Percentiles rank a stretch among this genome's conserved stretches.
Evolutionary conservation across 2,888 invertebrate species (phyloP).

Genomic region (Diaprepes abbreviatus): DNA sequence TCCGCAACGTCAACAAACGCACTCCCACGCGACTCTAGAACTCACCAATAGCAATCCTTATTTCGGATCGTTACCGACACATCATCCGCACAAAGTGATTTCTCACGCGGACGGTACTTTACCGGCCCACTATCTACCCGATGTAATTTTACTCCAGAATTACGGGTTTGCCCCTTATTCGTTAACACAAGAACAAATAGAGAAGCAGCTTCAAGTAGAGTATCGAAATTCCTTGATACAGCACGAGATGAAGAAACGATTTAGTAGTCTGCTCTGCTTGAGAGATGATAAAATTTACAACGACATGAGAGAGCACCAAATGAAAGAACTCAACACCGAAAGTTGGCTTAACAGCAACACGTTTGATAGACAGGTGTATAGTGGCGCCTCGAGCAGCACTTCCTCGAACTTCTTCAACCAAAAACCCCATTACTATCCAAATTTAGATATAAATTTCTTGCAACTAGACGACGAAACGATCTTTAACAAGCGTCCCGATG

Average conservation of each 20-base stretch:
- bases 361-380: constrained; percentile 36
- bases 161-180: constrained; percentile 54
- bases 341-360: constrained; percentile 50
- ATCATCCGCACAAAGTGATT: constrained; percentile 41
- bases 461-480: constrained; percentile 47
- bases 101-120: constrained; percentile 43
- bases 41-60: constrained; percentile 51
- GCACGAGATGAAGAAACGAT: constrained; percentile 59
- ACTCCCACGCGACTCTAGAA: constrained; percentile 41
- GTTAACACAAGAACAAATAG: constrained; percentile 39
- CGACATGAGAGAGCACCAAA: constrained; percentile 41
- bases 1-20: constrained; percentile 51
- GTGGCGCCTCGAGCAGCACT: constrained; percentile 19
- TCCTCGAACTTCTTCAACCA: constrained; percentile 47
- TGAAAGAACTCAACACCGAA: constrained; percentile 53
- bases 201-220: constrained; percentile 52
- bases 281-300: constrained; percentile 48
- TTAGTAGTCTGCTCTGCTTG: constrained; percentile 60
- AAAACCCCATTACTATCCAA: constrained; percentile 52
- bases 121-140: constrained; percentile 53
- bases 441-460: constrained; percentile 51
- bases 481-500: constrained; percentile 52
- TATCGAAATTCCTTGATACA: constrained; percentile 55
- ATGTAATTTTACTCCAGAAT: constrained; percentile 58
- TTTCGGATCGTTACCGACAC: constrained; percentile 53